These are phyloP conservation scores for Apodemus speciosus DNA, from an alignment of 2,113 vertebrate species.

Conservation along the genomic window DNA sequence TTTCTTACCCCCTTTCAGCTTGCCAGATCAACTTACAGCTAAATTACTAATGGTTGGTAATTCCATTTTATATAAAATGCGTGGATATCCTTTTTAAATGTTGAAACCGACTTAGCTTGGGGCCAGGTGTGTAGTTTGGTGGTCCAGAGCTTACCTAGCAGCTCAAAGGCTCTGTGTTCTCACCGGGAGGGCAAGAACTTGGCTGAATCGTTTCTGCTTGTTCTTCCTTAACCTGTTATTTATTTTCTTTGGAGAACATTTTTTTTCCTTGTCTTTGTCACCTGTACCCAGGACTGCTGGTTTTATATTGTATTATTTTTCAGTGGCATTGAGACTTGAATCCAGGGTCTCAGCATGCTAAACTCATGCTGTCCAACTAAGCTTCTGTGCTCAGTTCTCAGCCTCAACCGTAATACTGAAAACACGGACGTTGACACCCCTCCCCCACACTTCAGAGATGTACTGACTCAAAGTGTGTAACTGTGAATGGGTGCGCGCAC, in stretches of 20 bases:
- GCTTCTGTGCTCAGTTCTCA: background rate
- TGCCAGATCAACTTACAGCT: background rate
- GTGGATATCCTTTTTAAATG: constrained; percentile 1
- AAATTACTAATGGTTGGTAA: background rate
- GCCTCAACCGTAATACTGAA: background rate
- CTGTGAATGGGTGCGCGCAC: background rate
- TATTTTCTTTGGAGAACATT: background rate
- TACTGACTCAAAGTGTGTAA: background rate
- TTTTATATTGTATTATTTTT: background rate
- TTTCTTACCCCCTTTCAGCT: background rate
- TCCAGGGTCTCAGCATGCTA: background rate
- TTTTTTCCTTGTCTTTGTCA: background rate
- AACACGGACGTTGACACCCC: background rate
- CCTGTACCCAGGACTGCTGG: background rate
- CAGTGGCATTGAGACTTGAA: background rate
- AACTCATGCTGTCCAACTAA: background rate
- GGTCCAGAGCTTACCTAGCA: background rate
- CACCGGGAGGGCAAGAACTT: background rate
- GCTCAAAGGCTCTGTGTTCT: background rate
- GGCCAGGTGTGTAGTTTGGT: background rate
- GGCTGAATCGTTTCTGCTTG: background rate
- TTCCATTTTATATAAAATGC: background rate
- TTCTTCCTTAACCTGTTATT: background rate
- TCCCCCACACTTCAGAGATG: background rate
- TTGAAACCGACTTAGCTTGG: background rate